Conservation (phyloP, 2,113 vertebrate genomes). For the Poeciliopsis prolifica region DNA sequence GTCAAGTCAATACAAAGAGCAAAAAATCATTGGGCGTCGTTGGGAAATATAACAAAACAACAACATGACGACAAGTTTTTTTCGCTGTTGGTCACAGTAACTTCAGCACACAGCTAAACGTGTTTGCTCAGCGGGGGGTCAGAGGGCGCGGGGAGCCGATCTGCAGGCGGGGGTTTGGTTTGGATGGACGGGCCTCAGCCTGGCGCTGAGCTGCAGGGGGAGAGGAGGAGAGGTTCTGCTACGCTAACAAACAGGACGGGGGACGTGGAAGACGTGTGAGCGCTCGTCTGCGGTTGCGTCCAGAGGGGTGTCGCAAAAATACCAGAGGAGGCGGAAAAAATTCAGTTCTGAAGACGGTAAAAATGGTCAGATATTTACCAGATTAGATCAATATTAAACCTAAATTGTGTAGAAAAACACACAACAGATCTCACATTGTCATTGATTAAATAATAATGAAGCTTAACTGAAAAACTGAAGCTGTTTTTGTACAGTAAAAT, state of each 20-base stretch:
- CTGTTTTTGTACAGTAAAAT: too few species aligned
- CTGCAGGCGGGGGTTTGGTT: conserved; percentile 52
- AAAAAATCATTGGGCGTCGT: conserved; percentile 67
- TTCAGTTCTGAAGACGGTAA: background rate
- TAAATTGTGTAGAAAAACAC: too few species aligned
- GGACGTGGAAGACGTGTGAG: conserved; percentile 70
- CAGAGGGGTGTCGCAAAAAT: conserved; percentile 32
- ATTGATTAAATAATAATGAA: too few species aligned
- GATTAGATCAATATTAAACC: background rate
- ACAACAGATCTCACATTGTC: too few species aligned
- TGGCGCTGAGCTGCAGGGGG: conserved; percentile 29
- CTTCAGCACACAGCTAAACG: conserved; percentile 65
- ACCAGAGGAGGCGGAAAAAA: conserved; percentile 7
- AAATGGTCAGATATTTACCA: too few species aligned
- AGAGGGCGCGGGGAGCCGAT: conserved; percentile 39
- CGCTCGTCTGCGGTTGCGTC: conserved; percentile 40
- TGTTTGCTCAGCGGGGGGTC: conserved; percentile 42
- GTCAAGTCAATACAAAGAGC: conserved; percentile 76
- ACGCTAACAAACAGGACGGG: conserved; percentile 51
- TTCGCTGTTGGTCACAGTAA: conserved; percentile 64
- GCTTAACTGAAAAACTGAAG: too few species aligned
- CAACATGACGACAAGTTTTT: conserved; percentile 56
- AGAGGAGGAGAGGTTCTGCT: conserved; percentile 41
- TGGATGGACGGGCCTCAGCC: conserved; percentile 3
- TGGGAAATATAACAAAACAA: conserved; percentile 44